A percentile compares a stretch with the other conserved stretches of the same genome.
These are phyloP conservation scores for Corythornis leucogaster DNA, from an alignment of 2,797 vertebrate genomes.

Conservation along the genomic window DNA sequence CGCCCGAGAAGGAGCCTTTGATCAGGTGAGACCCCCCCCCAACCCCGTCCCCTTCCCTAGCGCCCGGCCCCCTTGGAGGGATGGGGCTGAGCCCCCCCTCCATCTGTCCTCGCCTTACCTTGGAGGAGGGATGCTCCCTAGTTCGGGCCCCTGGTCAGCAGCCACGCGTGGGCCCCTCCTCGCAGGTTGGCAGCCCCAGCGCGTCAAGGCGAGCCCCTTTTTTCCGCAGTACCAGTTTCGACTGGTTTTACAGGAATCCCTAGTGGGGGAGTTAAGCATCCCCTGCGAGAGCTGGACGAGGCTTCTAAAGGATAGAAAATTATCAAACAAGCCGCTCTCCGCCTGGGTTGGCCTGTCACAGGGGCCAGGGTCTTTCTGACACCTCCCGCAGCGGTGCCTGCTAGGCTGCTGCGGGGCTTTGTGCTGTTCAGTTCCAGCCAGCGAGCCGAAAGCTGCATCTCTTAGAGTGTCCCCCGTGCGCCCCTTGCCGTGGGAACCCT, in stretches of 20 bases:
- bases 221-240: fast-evolving
- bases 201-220: not conserved
- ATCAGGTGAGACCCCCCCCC: conserved; percentile 26
- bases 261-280: not conserved
- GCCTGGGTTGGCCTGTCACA: fast-evolving
- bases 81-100: not conserved
- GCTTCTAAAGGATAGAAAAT: not conserved
- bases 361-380: not conserved
- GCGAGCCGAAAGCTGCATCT: not conserved
- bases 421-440: not conserved
- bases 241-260: not conserved
- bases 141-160: not conserved
- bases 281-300: fast-evolving
- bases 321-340: not conserved
- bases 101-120: not conserved
- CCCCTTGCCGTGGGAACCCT: fast-evolving
- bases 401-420: not conserved
- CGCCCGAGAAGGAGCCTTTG: conserved; percentile 55
- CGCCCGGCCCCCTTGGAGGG: not conserved
- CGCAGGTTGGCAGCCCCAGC: not conserved
- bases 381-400: fast-evolving
- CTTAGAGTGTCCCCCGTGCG: fast-evolving
- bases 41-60: not conserved
- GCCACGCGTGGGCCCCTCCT: not conserved
- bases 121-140: not conserved